Evolutionary conservation across 1,140 invertebrate genomes (phyloP).

Genomic region (Zaprionus africanus): DNA sequence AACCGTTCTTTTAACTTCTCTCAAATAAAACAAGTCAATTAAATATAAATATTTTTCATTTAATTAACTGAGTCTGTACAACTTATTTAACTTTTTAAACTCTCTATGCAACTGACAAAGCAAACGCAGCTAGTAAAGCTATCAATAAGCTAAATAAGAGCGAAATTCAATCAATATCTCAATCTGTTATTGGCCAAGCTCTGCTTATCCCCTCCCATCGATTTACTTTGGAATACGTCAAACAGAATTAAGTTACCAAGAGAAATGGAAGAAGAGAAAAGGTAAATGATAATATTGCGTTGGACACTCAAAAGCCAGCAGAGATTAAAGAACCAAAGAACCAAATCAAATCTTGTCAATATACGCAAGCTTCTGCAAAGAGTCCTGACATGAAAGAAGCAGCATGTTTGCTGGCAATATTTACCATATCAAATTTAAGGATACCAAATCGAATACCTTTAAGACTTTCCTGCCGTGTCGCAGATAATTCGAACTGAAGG

Average conservation of each 20-base stretch:
- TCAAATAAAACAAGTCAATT: too few relatives aligned
- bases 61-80: slow-evolving; percentile 18
- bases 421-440: neutral
- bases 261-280: slow-evolving; percentile 3
- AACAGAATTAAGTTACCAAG: slow-evolving; percentile 26
- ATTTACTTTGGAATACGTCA: slow-evolving; percentile 39
- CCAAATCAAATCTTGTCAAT: neutral
- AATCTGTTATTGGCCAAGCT: slow-evolving; percentile 37
- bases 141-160: slow-evolving; percentile 31
- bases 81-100: slow-evolving; percentile 31
- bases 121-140: neutral
- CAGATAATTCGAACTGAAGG: neutral
- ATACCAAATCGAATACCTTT: neutral
- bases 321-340: neutral
- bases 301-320: neutral
- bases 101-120: slow-evolving; percentile 14
- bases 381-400: neutral
- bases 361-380: neutral
- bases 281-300: slow-evolving; percentile 7
- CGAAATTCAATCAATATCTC: slow-evolving; percentile 68
- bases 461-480: neutral
- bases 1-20: too few relatives aligned
- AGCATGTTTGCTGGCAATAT: neutral
- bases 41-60: too few relatives aligned
- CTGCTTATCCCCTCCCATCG: neutral